Base-by-base conservation (phyloP, 2,113 vertebrate genomes). In the Lophius piscatorius region DNA sequence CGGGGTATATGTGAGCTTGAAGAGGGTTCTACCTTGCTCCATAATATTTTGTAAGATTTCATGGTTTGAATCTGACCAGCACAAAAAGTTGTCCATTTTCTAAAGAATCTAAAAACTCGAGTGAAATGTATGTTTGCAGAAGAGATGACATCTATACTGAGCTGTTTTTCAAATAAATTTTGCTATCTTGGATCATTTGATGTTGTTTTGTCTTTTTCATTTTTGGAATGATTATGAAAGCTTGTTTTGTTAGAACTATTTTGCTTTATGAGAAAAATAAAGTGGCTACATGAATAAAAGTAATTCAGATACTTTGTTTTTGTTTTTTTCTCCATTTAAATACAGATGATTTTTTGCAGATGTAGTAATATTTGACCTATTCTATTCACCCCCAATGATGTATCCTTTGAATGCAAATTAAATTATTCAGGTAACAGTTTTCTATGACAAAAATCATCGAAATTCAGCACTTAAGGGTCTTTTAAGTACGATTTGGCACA, bases 281-380 rank as follows among this genome's bases (percentile, higher is more conserved):
- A 42, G 26, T 44, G 16, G 17, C 38, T n/a, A 18, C 13, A 39
- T 34, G 2, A 68, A 73, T 54, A 56, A 54, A 63, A 28, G 4
- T 16, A 0, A 2, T 31, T 10, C 11, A 41, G 26, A 48, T 3
- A 18, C 8, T 23, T 46, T 1, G n/a, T 18, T 11, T 28, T 2
- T 18, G 17, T 8, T 7, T 9, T 9, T 14, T 60, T 65, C 2
- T 12, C 23, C 13, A 11, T 28, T 46, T n/a, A n/a, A 14, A 39
- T 0, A 20, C 28, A 12, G 17, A 16, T 26, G 0, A 12, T 9
- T 29, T n/a, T n/a, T n/a, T 48, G 9, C 17, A 28, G 28, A 47
- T 21, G 33, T 26, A 16, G 16, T 18, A 8, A 34, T 5, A 1
- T 50, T 51, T 28, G n/a, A 28, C 8, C 4, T 28, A 28, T 28